Evolutionary conservation across 23 tunicate species (phyloP), one percentile per base, ranked within the genome.

Genomic region (Trididemnum nubilum): DNA sequence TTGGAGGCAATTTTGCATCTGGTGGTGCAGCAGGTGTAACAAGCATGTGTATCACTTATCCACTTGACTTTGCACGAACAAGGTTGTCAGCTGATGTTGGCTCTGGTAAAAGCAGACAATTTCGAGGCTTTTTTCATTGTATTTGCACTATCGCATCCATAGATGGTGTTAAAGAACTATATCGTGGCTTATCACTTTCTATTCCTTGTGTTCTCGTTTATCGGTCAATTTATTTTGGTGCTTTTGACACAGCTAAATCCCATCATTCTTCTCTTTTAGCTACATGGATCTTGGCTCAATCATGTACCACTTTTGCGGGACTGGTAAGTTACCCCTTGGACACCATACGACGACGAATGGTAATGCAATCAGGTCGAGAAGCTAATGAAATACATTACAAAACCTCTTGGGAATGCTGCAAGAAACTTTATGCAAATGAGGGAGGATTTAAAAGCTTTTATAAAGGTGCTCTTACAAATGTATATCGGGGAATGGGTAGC

Each of bases 11-110:
- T 79, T 40, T 93, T 50, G 89, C 91, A 25, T 87, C 90, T 4
- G 98, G 98, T 18, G 98, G 92, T 19, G 93, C 93, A 0, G 94
- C 91, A 19, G 99, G 99, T 34, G 99, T 94, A 25, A 95, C 92
- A 34, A 71, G 86, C 65, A 82, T 95, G 86, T 76, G 84, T n/a
- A 70, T 95, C 31, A 94, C 92, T 2, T 95, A 95, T 70, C 99
- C 99, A 28, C 86, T 95, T n/a, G 99, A 92, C 57, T 92, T 92
- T 64, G 97, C 97, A 0, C 65, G 97, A 36, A 92, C 97, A n/a
- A 38, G 97, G n/a, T 73, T 88, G 9, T 25, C 93, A 0, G 79
- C 87, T 24, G 93, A 88, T 67, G 87, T 88, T 26, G 93, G 93
- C 5, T 51, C 81, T 37, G 87, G 87, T 1, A 33, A 54, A 1